Percentiles rank a stretch among this genome's conserved stretches.
Conservation (phyloP, 2,888 invertebrate species). For the Scaptomyza cyrtandrae region DNA sequence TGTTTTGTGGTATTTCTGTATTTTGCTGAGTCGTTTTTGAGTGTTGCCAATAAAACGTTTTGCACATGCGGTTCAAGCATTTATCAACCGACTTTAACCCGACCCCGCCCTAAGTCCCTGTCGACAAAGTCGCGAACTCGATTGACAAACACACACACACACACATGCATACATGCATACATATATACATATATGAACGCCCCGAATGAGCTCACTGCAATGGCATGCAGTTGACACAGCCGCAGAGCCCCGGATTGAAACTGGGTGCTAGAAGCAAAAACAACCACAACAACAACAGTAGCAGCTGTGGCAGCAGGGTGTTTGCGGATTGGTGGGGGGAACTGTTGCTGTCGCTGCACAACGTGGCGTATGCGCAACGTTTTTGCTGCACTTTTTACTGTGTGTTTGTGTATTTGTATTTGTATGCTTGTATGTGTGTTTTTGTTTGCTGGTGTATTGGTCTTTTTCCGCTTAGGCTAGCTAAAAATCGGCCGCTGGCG, state of each 20-base stretch:
- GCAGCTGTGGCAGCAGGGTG: slow-evolving; percentile 15
- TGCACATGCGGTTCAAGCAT: slow-evolving; percentile 65
- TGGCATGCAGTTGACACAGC: slow-evolving; percentile 77
- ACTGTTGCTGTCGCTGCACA: slow-evolving; percentile 58
- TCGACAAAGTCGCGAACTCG: slow-evolving; percentile 68
- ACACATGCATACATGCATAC: slow-evolving; percentile 25
- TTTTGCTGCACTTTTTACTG: slow-evolving; percentile 5
- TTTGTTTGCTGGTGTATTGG: background rate
- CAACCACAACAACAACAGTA: background rate
- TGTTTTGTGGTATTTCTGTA: slow-evolving; percentile 26
- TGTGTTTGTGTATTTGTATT: background rate
- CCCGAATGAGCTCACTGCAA: slow-evolving; percentile 76
- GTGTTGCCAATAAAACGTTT: slow-evolving; percentile 67
- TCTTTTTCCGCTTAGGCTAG: slow-evolving; percentile 45
- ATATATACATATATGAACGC: slow-evolving; percentile 37
- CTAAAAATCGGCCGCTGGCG: slow-evolving; percentile 54
- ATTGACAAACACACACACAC: slow-evolving; percentile 57
- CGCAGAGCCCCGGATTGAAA: slow-evolving; percentile 41
- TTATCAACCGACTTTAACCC: slow-evolving; percentile 39
- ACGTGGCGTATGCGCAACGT: slow-evolving; percentile 77
- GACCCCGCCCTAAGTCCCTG: slow-evolving; percentile 26
- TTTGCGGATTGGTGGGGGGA: too few relatives aligned
- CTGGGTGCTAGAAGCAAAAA: slow-evolving; percentile 33
- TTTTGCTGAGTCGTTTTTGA: slow-evolving; percentile 62
- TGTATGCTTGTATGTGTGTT: background rate